A percentile compares a stretch with the other conserved stretches of the same genome.
These are phyloP conservation scores for Cromileptes altivelis DNA, from an alignment of 2,113 vertebrate genomes.

Conservation along the genomic window DNA sequence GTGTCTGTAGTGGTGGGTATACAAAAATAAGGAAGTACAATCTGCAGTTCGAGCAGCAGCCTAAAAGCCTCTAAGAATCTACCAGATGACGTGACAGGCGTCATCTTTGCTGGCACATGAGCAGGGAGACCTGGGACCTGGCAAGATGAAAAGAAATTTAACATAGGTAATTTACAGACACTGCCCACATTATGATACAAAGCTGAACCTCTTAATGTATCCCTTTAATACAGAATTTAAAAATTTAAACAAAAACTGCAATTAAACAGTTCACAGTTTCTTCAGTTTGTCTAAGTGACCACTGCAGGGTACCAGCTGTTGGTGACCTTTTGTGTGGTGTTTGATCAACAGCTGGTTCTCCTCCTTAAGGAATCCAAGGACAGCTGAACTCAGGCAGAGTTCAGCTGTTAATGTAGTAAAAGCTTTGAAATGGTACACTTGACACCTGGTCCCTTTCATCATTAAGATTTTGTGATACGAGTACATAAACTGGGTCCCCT, in stretches of 20 bases:
- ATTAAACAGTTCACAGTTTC: background rate
- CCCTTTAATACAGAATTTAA: background rate
- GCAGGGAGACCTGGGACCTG: no score
- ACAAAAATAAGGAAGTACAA: no score
- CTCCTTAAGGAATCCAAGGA: background rate
- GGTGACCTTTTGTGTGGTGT: background rate
- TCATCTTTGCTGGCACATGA: no score
- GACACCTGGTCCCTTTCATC: background rate
- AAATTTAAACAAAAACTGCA: background rate
- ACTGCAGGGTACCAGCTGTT: background rate
- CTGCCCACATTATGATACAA: no score
- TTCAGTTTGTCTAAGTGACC: background rate
- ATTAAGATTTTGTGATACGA: background rate
- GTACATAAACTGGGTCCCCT: background rate
- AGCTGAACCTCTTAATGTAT: no score
- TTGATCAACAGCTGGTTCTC: conserved; percentile 17
- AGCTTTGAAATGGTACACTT: conserved; percentile 9
- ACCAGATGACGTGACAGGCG: no score
- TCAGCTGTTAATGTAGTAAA: background rate
- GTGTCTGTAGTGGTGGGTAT: no score
- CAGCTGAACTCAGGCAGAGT: background rate
- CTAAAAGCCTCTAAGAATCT: no score
- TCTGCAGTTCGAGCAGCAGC: no score
- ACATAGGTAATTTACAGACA: no score
- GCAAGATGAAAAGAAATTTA: no score